A percentile compares a stretch with the other conserved stretches of the same genome.
Conservation (phyloP, 2,797 vertebrate species). For the Channa striata region DNA sequence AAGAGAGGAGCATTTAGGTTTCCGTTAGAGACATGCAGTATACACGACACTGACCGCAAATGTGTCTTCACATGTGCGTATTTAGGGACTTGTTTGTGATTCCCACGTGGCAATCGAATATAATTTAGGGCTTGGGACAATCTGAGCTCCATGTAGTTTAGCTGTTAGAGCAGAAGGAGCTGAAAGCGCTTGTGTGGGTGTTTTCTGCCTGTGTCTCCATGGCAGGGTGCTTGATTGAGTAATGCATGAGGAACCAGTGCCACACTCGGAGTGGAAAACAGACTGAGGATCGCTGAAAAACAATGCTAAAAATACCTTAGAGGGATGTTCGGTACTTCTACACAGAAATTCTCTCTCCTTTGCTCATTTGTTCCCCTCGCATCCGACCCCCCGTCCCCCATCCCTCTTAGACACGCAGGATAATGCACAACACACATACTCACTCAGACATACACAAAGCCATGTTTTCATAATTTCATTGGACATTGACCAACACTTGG, state of each 20-base stretch:
- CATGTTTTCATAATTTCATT: no score
- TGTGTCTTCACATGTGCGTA: slow-evolving; percentile 27
- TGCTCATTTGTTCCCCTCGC: slow-evolving; percentile 63
- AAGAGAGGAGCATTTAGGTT: neutral
- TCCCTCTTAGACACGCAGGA: slow-evolving; percentile 6
- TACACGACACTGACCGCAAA: neutral
- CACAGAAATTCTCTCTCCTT: slow-evolving; percentile 53
- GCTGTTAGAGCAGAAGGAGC: slow-evolving; percentile 51
- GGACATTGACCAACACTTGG: no score
- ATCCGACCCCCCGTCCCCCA: neutral
- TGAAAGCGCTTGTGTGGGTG: slow-evolving; percentile 17
- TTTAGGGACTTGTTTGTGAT: slow-evolving; percentile 62
- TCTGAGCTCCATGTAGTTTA: slow-evolving; percentile 47
- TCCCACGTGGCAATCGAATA: slow-evolving; percentile 62
- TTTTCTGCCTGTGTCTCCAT: slow-evolving; percentile 16
- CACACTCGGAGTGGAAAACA: slow-evolving; percentile 54
- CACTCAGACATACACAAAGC: slow-evolving; percentile 3
- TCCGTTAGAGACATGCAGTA: slow-evolving; percentile 13
- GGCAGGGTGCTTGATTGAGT: slow-evolving; percentile 38
- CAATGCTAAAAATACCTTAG: slow-evolving; percentile 76
- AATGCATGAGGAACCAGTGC: slow-evolving; percentile 44
- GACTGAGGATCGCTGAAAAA: slow-evolving; percentile 46
- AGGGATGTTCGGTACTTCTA: slow-evolving; percentile 65
- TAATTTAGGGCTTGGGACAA: slow-evolving; percentile 74
- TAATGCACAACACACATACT: slow-evolving; percentile 39